Conservation (phyloP, 2,888 invertebrate genomes). For the Gandaritis pyraliata region DNA sequence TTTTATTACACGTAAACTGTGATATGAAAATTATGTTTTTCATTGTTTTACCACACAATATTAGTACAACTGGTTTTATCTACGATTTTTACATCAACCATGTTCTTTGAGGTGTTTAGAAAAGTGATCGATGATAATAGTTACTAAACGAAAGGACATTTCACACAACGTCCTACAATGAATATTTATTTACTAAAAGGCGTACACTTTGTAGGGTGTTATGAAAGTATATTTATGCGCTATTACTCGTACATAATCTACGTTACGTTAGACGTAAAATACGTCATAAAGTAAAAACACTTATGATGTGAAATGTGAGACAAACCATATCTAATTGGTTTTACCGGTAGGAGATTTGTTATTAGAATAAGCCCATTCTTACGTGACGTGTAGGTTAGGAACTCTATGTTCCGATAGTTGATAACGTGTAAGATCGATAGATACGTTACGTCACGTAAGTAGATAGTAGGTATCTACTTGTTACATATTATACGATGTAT, state of each 20-base stretch:
- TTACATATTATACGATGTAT: slow-evolving; percentile 6
- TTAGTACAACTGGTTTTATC: background rate
- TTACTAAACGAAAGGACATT: background rate
- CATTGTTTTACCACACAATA: slow-evolving; percentile 33
- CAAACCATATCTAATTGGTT: background rate
- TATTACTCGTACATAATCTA: slow-evolving; percentile 1
- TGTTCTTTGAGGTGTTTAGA: background rate
- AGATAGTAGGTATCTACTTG: slow-evolving; percentile 7
- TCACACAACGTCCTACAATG: too few relatives aligned
- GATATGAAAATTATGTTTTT: slow-evolving; percentile 53
- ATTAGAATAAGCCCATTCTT: slow-evolving; percentile 4
- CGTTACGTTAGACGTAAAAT: background rate
- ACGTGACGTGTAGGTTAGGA: background rate
- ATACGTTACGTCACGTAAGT: background rate
- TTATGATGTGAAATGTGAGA: background rate
- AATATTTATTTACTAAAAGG: too few relatives aligned
- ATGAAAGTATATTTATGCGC: background rate
- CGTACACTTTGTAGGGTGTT: background rate
- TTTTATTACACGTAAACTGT: slow-evolving; percentile 45
- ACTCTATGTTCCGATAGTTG: slow-evolving; percentile 1
- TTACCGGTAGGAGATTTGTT: background rate
- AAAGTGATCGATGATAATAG: background rate
- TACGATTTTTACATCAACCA: background rate
- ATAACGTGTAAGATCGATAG: slow-evolving; percentile 1
- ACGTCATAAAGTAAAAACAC: background rate